Conservation (phyloP, 2,888 invertebrate species). For the Syrphus vitripennis region DNA sequence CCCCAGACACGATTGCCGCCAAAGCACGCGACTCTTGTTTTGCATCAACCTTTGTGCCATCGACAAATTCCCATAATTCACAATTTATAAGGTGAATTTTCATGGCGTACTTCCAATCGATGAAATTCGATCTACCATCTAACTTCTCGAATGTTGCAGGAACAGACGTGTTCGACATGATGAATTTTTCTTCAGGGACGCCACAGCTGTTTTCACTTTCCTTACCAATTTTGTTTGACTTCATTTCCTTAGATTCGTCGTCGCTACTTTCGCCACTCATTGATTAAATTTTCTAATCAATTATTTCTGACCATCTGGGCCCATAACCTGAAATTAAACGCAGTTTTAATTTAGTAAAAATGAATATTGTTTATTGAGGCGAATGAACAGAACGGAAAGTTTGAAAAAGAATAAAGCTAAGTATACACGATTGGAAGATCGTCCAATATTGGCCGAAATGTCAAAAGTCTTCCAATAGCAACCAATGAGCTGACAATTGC, state of each 20-base stretch:
- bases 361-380: too few relatives aligned
- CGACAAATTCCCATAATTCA: not conserved
- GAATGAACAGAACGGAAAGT: too few relatives aligned
- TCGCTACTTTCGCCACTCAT: not conserved
- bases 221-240: not conserved
- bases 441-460: too few relatives aligned
- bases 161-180: not conserved
- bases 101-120: constrained; percentile 9
- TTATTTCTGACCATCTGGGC: not conserved
- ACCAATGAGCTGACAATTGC: too few relatives aligned
- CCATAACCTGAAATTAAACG: not conserved
- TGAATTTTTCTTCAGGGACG: not conserved
- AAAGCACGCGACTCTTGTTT: not conserved
- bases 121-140: not conserved
- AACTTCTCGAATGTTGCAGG: not conserved
- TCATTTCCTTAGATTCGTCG: not conserved
- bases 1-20: not conserved
- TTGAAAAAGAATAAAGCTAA: too few relatives aligned
- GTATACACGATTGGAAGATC: too few relatives aligned
- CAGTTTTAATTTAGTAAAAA: too few relatives aligned
- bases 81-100: constrained; percentile 5
- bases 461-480: too few relatives aligned
- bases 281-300: not conserved
- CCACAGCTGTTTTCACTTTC: not conserved
- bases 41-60: not conserved